Conservation (phyloP, 2,888 invertebrate species). For the Marronus borbonicus region DNA sequence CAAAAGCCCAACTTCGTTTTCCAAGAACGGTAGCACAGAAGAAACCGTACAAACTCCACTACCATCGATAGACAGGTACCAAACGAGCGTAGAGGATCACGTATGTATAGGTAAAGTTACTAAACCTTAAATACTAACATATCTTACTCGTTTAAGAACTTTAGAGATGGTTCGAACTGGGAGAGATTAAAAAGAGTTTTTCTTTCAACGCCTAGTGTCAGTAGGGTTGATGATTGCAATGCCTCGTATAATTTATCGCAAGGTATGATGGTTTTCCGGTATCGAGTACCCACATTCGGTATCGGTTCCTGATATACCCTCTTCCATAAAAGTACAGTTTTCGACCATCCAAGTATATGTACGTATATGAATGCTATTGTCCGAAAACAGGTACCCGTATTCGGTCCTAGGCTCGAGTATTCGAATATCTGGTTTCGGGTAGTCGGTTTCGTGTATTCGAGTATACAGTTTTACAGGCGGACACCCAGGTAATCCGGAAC, state of each 20-base stretch:
- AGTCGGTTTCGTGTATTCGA: no score
- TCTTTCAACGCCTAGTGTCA: conserved; percentile 67
- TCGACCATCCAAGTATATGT: no score
- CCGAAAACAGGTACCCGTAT: no score
- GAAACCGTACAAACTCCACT: conserved; percentile 56
- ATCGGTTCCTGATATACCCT: no score
- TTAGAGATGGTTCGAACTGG: conserved; percentile 73
- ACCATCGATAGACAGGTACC: conserved; percentile 65
- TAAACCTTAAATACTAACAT: conserved; percentile 35
- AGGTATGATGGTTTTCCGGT: conserved; percentile 19
- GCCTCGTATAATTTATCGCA: conserved; percentile 40
- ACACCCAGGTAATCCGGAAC: no score
- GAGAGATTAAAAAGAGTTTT: conserved; percentile 82
- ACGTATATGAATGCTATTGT: no score
- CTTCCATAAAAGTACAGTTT: no score
- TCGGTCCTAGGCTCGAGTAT: no score
- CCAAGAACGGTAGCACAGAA: conserved; percentile 39
- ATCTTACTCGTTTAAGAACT: conserved; percentile 37
- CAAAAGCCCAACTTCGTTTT: conserved; percentile 54
- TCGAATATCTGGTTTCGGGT: no score
- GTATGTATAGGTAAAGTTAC: conserved; percentile 48
- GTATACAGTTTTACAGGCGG: no score
- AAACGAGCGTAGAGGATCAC: conserved; percentile 62
- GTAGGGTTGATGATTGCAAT: conserved; percentile 53
- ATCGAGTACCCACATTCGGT: no score